These are phyloP conservation scores for Phyllostomus discolor DNA, from an alignment of 2,113 vertebrate genomes.

Conservation along the genomic window DNA sequence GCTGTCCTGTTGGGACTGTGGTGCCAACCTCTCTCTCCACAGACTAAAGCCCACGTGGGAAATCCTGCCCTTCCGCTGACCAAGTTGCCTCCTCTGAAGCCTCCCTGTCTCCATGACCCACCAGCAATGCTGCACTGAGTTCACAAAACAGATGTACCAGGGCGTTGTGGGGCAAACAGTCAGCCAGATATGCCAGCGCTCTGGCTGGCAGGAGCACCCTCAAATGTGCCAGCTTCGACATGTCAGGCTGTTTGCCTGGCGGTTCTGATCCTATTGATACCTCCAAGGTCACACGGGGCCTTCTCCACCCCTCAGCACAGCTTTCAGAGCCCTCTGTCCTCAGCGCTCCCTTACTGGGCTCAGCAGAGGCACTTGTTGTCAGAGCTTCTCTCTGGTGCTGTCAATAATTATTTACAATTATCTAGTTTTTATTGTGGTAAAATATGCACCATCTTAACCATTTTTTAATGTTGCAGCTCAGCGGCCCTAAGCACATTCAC, in stretches of 20 bases:
- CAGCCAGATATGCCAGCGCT: neutral
- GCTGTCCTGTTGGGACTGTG: neutral
- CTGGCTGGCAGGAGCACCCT: neutral
- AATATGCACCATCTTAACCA: neutral
- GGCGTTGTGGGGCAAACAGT: neutral
- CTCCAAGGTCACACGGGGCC: neutral
- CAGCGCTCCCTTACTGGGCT: neutral
- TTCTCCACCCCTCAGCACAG: fast-evolving
- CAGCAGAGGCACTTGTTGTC: neutral
- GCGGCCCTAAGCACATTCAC: neutral
- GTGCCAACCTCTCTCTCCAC: neutral
- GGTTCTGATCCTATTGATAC: neutral
- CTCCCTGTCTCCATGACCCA: neutral
- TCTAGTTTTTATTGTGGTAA: neutral
- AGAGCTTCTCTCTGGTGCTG: neutral
- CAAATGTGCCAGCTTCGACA: neutral
- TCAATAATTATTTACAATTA: neutral
- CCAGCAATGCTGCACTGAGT: fast-evolving
- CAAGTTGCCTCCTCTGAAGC: neutral
- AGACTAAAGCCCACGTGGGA: conserved; percentile 2
- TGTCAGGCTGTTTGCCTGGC: neutral
- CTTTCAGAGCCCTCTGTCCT: neutral
- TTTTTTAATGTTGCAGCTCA: neutral
- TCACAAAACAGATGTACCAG: neutral
- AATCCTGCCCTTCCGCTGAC: neutral